Evolutionary conservation across 2,888 invertebrate species (phyloP), one percentile per base, ranked within the genome.

Genomic region (Panorpa germanica): DNA sequence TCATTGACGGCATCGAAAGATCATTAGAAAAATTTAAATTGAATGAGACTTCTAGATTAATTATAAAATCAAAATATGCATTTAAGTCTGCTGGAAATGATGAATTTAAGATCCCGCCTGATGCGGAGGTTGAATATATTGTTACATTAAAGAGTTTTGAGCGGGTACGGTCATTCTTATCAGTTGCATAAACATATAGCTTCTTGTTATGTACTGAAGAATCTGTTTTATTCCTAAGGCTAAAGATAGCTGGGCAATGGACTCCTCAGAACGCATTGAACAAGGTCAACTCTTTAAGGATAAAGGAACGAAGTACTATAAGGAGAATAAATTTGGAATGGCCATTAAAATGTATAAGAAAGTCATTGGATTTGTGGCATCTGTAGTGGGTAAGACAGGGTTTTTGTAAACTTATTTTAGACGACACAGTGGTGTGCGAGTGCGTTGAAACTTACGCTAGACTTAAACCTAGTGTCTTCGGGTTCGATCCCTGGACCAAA

Each of bases 291-390:
- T 78, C 9, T 75, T 70, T 38, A 96, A 96, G 54, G 78, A 81
- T 36, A 90, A 83, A 47, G 96, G 93, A 25, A 93, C 88, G 0
- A 64, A 67, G 27, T 91, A 83, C 49, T 88, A 90, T 46, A 88
- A 86, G 52, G 63, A 61, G 1, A 70, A 63, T 34, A 86, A 90
- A 49, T 75, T 65, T 42, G 53, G 59, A 31, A 44, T 86, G 40
- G 93, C 96, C 1, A 59, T 76, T 27, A 83, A 81, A 49, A 77
- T 88, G 66, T 95, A 95, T 50, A 72, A 74, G 41, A 76, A 77
- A 47, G 70, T 85, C 19, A 52, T 68, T 6, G 56, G 67, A 1
- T 68, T 66, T 40, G 46, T 86, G 34, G 69, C 51, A n/a, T n/a
- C n/a, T n/a, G n/a, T n/a, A n/a, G n/a, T n/a, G n/a, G n/a, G n/a